Evolutionary conservation across 2,797 vertebrate species (phyloP).

Genomic region (Fringilla coelebs): DNA sequence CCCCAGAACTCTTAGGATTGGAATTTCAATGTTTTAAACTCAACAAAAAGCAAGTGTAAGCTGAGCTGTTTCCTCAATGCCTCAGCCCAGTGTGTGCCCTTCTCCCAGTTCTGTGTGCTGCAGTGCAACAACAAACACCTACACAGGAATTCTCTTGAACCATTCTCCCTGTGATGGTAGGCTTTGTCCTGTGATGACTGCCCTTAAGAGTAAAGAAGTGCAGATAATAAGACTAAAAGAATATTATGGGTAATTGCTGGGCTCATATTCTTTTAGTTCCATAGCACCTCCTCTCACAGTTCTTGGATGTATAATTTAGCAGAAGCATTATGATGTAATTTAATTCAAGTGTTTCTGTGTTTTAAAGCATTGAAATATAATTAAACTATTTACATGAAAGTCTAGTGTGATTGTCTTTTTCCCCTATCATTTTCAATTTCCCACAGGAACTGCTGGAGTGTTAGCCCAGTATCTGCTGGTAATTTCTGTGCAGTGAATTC

Average conservation of each 20-base stretch:
- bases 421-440: neutral
- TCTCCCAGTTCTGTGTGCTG: neutral
- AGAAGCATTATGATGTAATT: conserved; percentile 68
- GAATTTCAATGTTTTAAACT: neutral
- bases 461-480: neutral
- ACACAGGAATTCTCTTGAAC: neutral
- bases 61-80: neutral
- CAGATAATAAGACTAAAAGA: neutral
- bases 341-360: conserved; percentile 66
- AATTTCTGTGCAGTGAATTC: neutral
- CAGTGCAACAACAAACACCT: neutral
- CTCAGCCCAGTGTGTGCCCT: neutral
- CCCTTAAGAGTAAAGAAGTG: neutral
- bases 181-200: neutral
- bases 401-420: conserved; percentile 1
- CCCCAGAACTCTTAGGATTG: neutral
- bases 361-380: conserved; percentile 70
- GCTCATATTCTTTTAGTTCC: conserved; percentile 42
- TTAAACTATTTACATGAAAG: conserved; percentile 72
- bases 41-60: neutral
- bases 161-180: neutral
- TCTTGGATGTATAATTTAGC: conserved; percentile 56
- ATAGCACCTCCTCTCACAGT: conserved; percentile 16
- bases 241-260: conserved; percentile 5
- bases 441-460: neutral